Percentiles rank a stretch among this genome's conserved stretches.
These are phyloP conservation scores for Tolmerus cingulatus DNA, from an alignment of 2,888 invertebrate species.

Conservation along the genomic window DNA sequence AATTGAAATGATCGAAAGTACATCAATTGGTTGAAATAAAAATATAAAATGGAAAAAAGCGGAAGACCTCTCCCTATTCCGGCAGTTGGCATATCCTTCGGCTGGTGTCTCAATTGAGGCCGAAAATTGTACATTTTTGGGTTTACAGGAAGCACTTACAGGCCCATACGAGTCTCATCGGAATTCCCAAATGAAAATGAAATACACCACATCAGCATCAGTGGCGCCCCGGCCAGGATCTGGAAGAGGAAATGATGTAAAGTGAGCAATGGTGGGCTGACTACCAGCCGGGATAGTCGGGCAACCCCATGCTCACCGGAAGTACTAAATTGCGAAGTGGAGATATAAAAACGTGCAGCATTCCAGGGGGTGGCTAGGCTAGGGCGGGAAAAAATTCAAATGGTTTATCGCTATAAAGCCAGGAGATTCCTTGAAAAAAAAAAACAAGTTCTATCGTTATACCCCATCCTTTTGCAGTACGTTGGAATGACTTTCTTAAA, in stretches of 20 bases:
- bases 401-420: not conserved
- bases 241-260: not conserved
- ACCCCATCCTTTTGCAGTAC: not conserved
- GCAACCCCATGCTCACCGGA: not conserved
- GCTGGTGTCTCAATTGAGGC: constrained; percentile 16
- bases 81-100: not conserved
- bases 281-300: not conserved
- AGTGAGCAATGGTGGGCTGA: not conserved
- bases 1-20: not conserved
- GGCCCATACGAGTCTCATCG: constrained; percentile 14
- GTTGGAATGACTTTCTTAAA: not conserved
- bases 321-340: constrained; percentile 11
- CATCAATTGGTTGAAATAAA: not conserved
- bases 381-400: not conserved
- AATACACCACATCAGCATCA: constrained; percentile 19
- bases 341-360: constrained; percentile 9
- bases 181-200: constrained; percentile 30
- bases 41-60: not conserved
- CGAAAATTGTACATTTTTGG: constrained; percentile 25
- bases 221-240: not conserved
- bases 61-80: not conserved
- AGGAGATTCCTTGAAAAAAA: not conserved
- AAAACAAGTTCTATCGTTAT: not conserved
- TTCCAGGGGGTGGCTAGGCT: not conserved
- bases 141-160: constrained; percentile 23